phyloP scores from a whole-genome alignment of 2,797 vertebrate genomes.

The Pampus argenteus region DNA sequence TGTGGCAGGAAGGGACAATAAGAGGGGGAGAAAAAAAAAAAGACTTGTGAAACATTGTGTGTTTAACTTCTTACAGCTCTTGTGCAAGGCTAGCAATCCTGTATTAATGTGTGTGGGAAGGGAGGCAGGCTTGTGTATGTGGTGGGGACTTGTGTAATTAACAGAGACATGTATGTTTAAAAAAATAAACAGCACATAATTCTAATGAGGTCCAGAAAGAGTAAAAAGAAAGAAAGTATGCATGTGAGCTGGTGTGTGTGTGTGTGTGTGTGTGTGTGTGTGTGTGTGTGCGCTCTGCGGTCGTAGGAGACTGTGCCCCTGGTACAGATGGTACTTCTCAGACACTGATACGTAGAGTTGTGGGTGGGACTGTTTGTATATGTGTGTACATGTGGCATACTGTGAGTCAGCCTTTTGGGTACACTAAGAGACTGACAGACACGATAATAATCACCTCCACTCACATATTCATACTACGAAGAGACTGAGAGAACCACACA shows the following conservation, averaged over 20 bases:
- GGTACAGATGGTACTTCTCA: conserved; percentile 72
- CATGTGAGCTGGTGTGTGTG: conserved; percentile 10
- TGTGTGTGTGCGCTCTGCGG: conserved; percentile 15
- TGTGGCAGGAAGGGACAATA: conserved; percentile 37
- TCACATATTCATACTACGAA: conserved; percentile 49
- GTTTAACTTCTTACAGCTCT: conserved; percentile 50
- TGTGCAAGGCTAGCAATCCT: conserved; percentile 26
- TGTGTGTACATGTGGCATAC: conserved; percentile 58
- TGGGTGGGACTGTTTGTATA: conserved; percentile 57
- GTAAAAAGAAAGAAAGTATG: conserved; percentile 31
- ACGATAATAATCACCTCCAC: conserved; percentile 72
- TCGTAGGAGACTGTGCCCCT: conserved; percentile 65
- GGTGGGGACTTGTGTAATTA: conserved; percentile 58
- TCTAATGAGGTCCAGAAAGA: conserved; percentile 44
- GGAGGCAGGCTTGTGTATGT: conserved; percentile 12
- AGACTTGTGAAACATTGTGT: conserved; percentile 31
- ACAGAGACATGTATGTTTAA: conserved; percentile 39
- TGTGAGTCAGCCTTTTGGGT: conserved; percentile 79
- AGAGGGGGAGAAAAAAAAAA: neutral
- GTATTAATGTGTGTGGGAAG: conserved; percentile 40
- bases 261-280: conserved; percentile 22
- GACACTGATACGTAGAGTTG: conserved; percentile 73
- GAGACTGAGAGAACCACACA: conserved; percentile 63
- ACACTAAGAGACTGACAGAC: conserved; percentile 71
- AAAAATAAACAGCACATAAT: conserved; percentile 40